A percentile compares a stretch with the other conserved stretches of the same genome.
Evolutionary conservation across 2,113 vertebrate genomes (phyloP).

Genomic region (Leptobrachium leishanense): DNA sequence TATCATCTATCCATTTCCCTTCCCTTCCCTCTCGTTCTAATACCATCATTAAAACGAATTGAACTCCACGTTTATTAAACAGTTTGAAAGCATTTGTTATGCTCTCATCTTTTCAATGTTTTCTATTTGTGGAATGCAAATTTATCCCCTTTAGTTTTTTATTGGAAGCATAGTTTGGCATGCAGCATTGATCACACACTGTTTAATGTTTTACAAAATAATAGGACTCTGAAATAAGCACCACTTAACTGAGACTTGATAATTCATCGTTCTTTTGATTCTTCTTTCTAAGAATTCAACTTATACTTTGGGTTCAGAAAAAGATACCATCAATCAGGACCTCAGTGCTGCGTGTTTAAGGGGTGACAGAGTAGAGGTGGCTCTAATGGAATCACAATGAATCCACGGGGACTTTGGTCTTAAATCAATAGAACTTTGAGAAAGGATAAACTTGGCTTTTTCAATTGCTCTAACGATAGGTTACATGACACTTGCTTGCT

Average conservation of each 20-base stretch:
- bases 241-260: not conserved
- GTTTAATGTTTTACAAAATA: not conserved
- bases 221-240: not conserved
- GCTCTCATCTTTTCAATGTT: too few relatives aligned
- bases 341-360: not conserved
- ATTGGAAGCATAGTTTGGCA: too few relatives aligned
- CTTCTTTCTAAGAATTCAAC: not conserved
- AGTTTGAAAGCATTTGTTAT: too few relatives aligned
- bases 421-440: not conserved
- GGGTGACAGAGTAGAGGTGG: not conserved
- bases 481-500: not conserved
- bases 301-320: not conserved
- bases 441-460: not conserved
- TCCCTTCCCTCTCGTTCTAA: too few relatives aligned
- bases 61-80: too few relatives aligned
- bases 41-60: too few relatives aligned
- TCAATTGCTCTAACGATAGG: not conserved
- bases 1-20: too few relatives aligned
- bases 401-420: not conserved
- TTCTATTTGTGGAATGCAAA: too few relatives aligned
- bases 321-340: not conserved
- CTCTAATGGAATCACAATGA: not conserved
- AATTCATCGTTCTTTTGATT: not conserved
- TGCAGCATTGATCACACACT: too few relatives aligned
- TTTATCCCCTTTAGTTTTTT: too few relatives aligned